phyloP scores from a whole-genome alignment of 2,113 vertebrate species.

The Spilogale gracilis region DNA sequence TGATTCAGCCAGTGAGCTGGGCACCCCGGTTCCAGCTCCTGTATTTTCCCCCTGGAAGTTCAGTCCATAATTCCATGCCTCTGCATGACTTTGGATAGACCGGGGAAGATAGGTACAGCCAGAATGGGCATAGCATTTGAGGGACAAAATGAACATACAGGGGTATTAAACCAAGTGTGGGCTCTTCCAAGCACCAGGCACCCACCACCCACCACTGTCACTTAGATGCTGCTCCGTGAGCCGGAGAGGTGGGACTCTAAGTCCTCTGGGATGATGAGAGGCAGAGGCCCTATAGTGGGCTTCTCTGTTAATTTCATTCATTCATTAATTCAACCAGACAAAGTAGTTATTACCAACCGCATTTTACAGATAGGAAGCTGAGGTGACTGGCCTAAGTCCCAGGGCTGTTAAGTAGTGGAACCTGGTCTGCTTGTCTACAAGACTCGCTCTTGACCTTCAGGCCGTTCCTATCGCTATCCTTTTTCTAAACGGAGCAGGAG shows the following conservation, averaged over 20 bases:
- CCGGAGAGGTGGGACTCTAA: neutral
- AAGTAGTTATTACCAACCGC: neutral
- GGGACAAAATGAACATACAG: neutral
- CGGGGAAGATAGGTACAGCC: neutral
- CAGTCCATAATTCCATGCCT: neutral
- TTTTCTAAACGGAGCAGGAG: neutral
- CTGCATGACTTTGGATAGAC: neutral
- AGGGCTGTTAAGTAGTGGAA: neutral
- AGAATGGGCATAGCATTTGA: neutral
- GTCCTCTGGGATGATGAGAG: neutral
- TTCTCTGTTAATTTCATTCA: neutral
- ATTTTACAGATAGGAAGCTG: neutral
- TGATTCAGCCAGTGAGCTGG: fast-evolving
- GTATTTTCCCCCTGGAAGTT: neutral
- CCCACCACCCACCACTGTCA: neutral
- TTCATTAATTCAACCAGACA: neutral
- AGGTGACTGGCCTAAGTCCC: neutral
- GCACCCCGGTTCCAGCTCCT: neutral
- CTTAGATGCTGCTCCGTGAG: neutral
- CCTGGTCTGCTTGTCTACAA: neutral
- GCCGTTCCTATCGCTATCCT: neutral
- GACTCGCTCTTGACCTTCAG: neutral
- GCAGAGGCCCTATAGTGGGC: too few relatives aligned
- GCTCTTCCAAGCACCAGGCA: neutral
- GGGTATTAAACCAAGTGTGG: neutral